Conservation (phyloP, 2,113 vertebrate species). For the Choloepus hoffmanni region DNA sequence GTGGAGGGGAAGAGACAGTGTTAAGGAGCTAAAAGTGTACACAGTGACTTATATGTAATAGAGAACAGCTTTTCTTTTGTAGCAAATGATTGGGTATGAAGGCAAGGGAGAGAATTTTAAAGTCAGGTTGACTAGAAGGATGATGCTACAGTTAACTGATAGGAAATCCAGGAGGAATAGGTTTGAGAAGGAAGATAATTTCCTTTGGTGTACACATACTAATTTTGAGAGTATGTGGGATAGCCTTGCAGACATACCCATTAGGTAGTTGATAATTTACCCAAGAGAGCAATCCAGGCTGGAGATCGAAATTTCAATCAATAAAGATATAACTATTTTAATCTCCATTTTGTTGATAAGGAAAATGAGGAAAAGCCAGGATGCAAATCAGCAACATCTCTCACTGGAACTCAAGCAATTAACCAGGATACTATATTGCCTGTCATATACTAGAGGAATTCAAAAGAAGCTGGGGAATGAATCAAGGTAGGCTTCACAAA, state of each 20-base stretch:
- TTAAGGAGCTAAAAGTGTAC: background rate
- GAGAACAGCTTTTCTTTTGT: conserved; percentile 16
- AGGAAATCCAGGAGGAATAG: background rate
- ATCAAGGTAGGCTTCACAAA: background rate
- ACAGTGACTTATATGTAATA: background rate
- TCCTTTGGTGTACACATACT: background rate
- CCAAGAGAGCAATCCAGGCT: background rate
- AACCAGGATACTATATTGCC: background rate
- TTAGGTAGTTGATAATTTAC: background rate
- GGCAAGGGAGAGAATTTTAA: conserved; percentile 8
- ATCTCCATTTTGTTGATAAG: background rate
- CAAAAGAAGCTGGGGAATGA: background rate
- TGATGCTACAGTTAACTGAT: background rate
- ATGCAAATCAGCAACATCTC: background rate
- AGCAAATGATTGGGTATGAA: background rate
- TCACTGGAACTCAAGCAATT: background rate
- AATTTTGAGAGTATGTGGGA: conserved; percentile 7
- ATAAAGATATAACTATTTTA: conserved; percentile 3
- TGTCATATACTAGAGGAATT: conserved; percentile 4
- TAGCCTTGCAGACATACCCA: background rate
- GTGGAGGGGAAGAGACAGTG: background rate
- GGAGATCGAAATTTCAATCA: background rate
- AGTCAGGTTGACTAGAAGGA: background rate
- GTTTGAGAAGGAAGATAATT: background rate
- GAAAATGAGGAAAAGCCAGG: conserved; percentile 1